A percentile compares a stretch with the other conserved stretches of the same genome.
Conservation (phyloP, 2,113 vertebrate species). For the Petrocephalus microphthalmus region DNA sequence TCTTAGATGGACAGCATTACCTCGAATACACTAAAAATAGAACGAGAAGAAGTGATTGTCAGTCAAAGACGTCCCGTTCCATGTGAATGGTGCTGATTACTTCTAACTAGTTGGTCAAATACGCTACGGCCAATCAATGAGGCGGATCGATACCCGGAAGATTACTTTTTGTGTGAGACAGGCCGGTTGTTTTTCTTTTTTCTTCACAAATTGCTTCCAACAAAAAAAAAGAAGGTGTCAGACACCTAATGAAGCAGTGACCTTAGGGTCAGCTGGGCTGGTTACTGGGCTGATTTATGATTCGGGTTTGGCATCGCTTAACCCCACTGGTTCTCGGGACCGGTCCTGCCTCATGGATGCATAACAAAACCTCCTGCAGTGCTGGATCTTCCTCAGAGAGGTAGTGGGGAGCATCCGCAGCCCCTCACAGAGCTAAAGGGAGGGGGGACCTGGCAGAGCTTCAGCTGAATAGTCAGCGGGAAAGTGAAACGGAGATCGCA, state of each 20-base stretch:
- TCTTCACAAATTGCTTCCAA: constrained; percentile 17
- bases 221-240: constrained; percentile 56
- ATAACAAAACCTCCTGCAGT: constrained; percentile 13
- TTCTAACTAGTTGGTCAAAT: background rate
- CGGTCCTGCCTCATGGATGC: constrained; percentile 27
- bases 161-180: constrained; percentile 1
- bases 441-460: background rate
- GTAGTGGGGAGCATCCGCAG: background rate
- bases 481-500: background rate
- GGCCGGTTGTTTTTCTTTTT: background rate
- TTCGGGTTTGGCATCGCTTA: constrained; percentile 48
- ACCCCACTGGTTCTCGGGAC: constrained; percentile 42
- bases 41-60: background rate
- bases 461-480: background rate
- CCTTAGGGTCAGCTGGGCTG: constrained; percentile 54
- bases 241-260: constrained; percentile 61
- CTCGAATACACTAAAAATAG: background rate
- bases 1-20: background rate
- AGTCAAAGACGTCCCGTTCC: background rate
- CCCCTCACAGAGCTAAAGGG: background rate
- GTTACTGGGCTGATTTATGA: constrained; percentile 57
- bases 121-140: background rate
- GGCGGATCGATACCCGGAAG: background rate
- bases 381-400: background rate
- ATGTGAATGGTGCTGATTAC: constrained; percentile 3